Percentiles rank a stretch among this genome's conserved stretches.
Evolutionary conservation across 1,140 invertebrate genomes (phyloP).

Genomic region (Penaeus vannamei): DNA sequence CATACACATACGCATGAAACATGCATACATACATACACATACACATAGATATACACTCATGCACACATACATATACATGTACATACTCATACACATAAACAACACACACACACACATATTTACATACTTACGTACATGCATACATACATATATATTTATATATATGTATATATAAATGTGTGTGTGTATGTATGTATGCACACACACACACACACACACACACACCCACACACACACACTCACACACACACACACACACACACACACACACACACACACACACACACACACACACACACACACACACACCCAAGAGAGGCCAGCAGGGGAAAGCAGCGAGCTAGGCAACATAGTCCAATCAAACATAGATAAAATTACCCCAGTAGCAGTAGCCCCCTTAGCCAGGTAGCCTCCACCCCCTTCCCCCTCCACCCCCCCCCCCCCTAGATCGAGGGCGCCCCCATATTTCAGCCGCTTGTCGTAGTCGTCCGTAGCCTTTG

Average conservation of each 20-base stretch:
- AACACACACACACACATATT: background rate
- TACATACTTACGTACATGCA: slow-evolving; percentile 22
- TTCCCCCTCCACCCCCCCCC: background rate
- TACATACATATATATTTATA: slow-evolving; percentile 29
- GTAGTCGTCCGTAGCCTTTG: background rate
- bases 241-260: slow-evolving; percentile 32
- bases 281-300: background rate
- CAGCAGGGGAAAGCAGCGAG: background rate
- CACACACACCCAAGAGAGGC: too few relatives aligned
- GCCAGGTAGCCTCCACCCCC: background rate
- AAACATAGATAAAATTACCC: background rate
- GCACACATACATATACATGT: too few relatives aligned
- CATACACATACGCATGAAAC: slow-evolving; percentile 16
- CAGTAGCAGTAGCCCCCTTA: background rate
- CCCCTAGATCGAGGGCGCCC: background rate
- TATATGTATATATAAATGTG: background rate
- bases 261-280: slow-evolving; percentile 35
- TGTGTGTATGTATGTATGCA: background rate
- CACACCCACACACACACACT: slow-evolving; percentile 3
- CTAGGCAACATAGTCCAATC: background rate
- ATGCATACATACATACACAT: slow-evolving; percentile 28
- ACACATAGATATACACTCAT: too few relatives aligned
- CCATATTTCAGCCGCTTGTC: too few relatives aligned
- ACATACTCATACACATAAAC: too few relatives aligned
- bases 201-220: background rate